Base-by-base conservation (phyloP, 2,113 vertebrate species). In the Lophochroa leadbeateri region DNA sequence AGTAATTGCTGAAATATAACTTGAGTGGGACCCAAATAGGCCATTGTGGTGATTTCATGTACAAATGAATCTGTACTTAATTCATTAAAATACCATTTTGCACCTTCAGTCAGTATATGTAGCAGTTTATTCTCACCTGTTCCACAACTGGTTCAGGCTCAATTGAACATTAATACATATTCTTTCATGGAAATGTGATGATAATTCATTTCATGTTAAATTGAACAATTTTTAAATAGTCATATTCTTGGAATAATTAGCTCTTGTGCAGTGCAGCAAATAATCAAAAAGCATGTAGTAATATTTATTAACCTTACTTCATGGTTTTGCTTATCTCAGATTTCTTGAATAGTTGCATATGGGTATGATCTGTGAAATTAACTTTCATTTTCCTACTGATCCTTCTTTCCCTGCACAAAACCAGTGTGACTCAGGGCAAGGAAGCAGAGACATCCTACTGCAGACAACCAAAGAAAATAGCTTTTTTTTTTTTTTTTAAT, bases 61-160 rank as follows among this genome's bases (percentile, higher is more conserved):
- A 91, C 82, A 97, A 95, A 97, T 96, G 90, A 97, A 92, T 90
- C 71, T 85, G 77, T 81, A 78, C 88, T 97, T 97, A 96, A 97
- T 98, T 98, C 96, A 96, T 98, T 97, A 96, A 95, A 96, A 96
- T 94, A 14, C 63, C 52, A 88, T 97, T 94, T 94, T 92, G 88
- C 92, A 88, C 77, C 39, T 96, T 97, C 91, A 86, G n/a, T 95
- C 82, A 92, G 80, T 52, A 67, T 91, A 97, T 76, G 80, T 91
- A 95, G 81, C 88, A 96, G 87, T 97, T 97, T 96, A 97, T 97
- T 97, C 91, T 97, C 97, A 98, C 97, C 96, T 97, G 83, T 92
- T 98, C 93, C 65, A 82, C 91, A 78, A 94, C 83, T 37, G 52
- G 77, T 96, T 97, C 90, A 95, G 92, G 93, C 96, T 97, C 92